A percentile compares a stretch with the other conserved stretches of the same genome.
Evolutionary conservation across 2,888 invertebrate species (phyloP).

Genomic region (Pyrrhosoma nymphula): DNA sequence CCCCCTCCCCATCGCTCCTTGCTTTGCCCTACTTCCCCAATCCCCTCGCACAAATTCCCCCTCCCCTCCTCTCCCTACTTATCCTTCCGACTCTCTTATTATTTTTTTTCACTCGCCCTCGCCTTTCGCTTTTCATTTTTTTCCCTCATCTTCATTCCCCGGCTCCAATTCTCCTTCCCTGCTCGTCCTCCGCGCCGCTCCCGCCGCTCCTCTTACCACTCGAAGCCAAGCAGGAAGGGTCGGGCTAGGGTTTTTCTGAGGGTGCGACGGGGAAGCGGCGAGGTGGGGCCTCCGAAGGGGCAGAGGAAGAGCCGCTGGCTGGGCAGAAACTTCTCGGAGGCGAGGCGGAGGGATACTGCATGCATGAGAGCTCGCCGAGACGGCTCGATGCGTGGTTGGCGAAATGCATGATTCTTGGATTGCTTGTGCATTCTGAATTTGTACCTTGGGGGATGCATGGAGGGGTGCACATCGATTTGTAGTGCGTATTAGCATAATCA

Average conservation of each 20-base stretch:
- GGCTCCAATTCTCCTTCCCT: not conserved
- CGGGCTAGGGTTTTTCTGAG: not conserved
- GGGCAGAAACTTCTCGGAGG: not conserved
- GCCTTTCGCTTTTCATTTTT: slow-evolving; percentile 28
- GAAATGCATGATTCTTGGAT: no score
- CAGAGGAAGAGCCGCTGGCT: not conserved
- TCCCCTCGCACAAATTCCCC: slow-evolving; percentile 14
- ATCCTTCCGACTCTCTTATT: not conserved
- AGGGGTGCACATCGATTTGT: no score
- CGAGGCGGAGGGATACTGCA: not conserved
- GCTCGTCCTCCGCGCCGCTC: not conserved
- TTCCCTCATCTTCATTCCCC: not conserved
- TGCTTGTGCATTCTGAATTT: no score
- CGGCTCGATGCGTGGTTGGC: no score
- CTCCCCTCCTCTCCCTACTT: slow-evolving; percentile 4
- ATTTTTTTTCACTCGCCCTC: slow-evolving; percentile 14
- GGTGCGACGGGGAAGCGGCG: not conserved
- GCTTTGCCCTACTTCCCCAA: not conserved
- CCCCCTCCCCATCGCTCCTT: not conserved
- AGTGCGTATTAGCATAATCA: no score
- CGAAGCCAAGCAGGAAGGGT: not conserved
- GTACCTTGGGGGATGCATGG: no score
- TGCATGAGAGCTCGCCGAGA: not conserved
- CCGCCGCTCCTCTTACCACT: not conserved
- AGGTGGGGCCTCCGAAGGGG: not conserved